Evolutionary conservation across 2,888 invertebrate species (phyloP), one percentile per base, ranked within the genome.

Genomic region (Caenorhabditis macrosperma): DNA sequence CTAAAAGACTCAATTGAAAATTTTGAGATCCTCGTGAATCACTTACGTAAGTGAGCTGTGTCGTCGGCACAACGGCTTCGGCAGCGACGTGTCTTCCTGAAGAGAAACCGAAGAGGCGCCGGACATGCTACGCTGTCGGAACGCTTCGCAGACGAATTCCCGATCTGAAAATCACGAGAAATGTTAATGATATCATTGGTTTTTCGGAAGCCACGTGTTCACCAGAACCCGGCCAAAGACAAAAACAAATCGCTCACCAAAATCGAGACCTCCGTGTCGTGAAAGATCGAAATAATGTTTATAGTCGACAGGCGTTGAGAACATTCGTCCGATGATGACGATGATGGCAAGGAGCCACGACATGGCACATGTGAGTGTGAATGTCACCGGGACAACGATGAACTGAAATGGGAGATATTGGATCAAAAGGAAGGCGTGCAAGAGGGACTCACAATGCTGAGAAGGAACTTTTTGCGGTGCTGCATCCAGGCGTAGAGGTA

Each of bases 401-500:
- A 89, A 87, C 88, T 88, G 79, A 74, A 35, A 20, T 2, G 12
- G 12, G 10, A 22, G 2, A 44, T 44, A 33, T 52, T 26, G 20
- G 12, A n/a, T n/a, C n/a, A n/a, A n/a, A n/a, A n/a, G n/a, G n/a
- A n/a, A 15, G 15, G 20, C 33, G 30, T 3, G n/a, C 17, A 10
- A 48, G 7, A n/a, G 52, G 50, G 10, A 66, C 81, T 82, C 60
- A 89, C 88, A 81, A 88, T 84, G 24, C 88, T 86, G 38, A 88
- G 64, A 17, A 89, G 60, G 69, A 89, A 89, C 80, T 89, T 89
- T 76, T 89, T 89, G 22, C 89, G 81, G 61, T 89, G 89, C 50
- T 89, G 88, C 57, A 86, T 83, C 89, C 90, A 89, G 10, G 87
- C 87, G 63, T 89, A 89, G 12, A 87, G 86, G 82, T 90, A 90